These are phyloP conservation scores for Ecliptopera silaceata DNA, from an alignment of 2,888 invertebrate species.

Conservation along the genomic window DNA sequence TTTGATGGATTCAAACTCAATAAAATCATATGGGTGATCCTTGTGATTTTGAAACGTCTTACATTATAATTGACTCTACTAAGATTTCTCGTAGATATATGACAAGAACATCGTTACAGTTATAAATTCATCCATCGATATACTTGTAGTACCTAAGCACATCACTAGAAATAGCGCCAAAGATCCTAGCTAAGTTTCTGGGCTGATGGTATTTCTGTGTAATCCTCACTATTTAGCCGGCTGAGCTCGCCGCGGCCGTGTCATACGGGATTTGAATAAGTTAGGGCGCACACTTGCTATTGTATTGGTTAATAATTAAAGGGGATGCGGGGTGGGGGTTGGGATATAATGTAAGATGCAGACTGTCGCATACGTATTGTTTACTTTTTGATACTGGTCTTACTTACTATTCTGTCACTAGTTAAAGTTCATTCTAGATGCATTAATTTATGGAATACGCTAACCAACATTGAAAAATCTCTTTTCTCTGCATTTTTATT, in stretches of 20 bases:
- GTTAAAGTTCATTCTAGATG: too few species aligned
- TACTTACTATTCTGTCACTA: too few species aligned
- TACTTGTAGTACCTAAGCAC: neutral
- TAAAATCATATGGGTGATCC: too few species aligned
- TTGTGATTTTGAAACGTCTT: too few species aligned
- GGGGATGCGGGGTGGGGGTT: slow-evolving; percentile 1
- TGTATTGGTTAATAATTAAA: slow-evolving; percentile 17
- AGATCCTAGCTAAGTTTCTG: slow-evolving; percentile 56
- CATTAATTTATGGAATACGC: too few species aligned
- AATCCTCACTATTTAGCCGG: slow-evolving; percentile 70
- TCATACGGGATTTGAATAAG: slow-evolving; percentile 56
- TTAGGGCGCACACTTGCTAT: slow-evolving; percentile 30
- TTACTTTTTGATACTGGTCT: too few species aligned
- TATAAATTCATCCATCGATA: slow-evolving; percentile 14
- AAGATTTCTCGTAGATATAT: too few species aligned
- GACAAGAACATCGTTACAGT: too few species aligned
- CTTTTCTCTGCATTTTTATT: too few species aligned
- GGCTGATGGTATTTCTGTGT: slow-evolving; percentile 77
- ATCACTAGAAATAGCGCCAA: slow-evolving; percentile 33
- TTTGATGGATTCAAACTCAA: too few species aligned
- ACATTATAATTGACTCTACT: too few species aligned
- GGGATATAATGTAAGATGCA: neutral
- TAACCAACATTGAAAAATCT: too few species aligned
- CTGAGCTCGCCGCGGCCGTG: slow-evolving; percentile 49
- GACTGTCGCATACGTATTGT: neutral